Conservation (phyloP, 2,888 invertebrate genomes). For the Tachina grossa region DNA sequence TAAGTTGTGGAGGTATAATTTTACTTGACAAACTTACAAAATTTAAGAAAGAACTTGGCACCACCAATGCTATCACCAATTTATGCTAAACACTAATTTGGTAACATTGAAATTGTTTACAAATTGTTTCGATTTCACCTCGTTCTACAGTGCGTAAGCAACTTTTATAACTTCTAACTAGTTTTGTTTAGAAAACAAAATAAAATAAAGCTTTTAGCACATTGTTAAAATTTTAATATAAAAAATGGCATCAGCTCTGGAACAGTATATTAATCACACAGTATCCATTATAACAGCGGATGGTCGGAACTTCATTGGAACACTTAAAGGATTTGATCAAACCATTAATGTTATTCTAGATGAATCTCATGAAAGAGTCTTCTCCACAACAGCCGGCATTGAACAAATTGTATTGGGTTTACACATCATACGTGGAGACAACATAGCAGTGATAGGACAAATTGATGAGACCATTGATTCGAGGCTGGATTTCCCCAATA, state of each 20-base stretch:
- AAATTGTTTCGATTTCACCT: neutral
- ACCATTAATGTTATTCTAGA: slow-evolving; percentile 99
- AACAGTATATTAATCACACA: slow-evolving; percentile 94
- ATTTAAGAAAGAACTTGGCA: too few relatives aligned
- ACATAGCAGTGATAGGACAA: slow-evolving; percentile 95
- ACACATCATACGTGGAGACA: slow-evolving; percentile 99
- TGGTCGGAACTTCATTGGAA: slow-evolving; percentile 98
- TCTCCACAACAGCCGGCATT: slow-evolving; percentile 94
- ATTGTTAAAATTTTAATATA: neutral
- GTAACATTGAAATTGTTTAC: slow-evolving; percentile 35
- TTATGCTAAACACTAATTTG: neutral
- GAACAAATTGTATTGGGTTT: slow-evolving; percentile 97
- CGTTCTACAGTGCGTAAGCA: neutral
- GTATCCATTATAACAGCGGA: slow-evolving; percentile 98
- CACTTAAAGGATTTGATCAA: slow-evolving; percentile 99
- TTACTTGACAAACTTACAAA: too few relatives aligned
- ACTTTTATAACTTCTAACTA: neutral
- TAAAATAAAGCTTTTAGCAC: slow-evolving; percentile 24
- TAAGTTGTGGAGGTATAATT: too few relatives aligned
- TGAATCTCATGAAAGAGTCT: slow-evolving; percentile 99
- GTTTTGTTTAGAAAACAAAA: slow-evolving; percentile 32
- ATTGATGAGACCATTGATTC: slow-evolving; percentile 93
- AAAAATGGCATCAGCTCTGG: slow-evolving; percentile 91
- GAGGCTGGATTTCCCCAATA: slow-evolving; percentile 89
- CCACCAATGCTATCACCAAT: neutral